Conservation (phyloP, 2,888 invertebrate genomes). For the Eustalomyia histrio region DNA sequence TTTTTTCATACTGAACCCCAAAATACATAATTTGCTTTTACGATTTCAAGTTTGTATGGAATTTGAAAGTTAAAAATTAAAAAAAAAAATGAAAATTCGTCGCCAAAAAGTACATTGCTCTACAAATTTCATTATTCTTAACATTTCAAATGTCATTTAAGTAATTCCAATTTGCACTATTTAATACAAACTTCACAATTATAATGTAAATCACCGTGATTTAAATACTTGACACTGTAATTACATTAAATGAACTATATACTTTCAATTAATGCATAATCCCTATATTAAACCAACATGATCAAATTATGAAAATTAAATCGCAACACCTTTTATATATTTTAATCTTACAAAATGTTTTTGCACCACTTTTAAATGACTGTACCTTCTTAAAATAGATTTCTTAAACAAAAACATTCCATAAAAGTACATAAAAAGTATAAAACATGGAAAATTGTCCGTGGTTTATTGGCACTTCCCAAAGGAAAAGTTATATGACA, state of each 20-base stretch:
- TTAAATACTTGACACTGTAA: slow-evolving; percentile 11
- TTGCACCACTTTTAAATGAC: background rate
- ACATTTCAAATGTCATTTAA: background rate
- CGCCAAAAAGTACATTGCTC: too few species aligned
- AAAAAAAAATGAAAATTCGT: too few species aligned
- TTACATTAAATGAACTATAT: background rate
- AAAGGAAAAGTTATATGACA: background rate
- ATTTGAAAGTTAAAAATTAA: too few species aligned
- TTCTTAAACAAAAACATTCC: background rate
- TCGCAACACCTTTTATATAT: background rate
- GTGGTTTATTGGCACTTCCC: slow-evolving; percentile 20
- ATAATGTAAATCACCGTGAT: background rate
- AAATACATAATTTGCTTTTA: too few species aligned
- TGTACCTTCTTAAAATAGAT: background rate
- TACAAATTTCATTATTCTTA: background rate
- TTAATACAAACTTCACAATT: background rate
- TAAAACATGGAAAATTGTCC: background rate
- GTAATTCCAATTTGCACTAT: background rate
- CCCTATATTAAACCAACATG: background rate
- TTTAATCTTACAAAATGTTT: background rate
- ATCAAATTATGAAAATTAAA: background rate
- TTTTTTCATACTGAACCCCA: too few species aligned
- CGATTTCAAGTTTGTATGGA: too few species aligned
- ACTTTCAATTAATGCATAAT: slow-evolving; percentile 7
- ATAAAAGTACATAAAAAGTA: slow-evolving; percentile 2